Percentiles rank a stretch among this genome's conserved stretches.
Evolutionary conservation across 2,113 vertebrate species (phyloP).

Genomic region (Poicephalus meyeri): DNA sequence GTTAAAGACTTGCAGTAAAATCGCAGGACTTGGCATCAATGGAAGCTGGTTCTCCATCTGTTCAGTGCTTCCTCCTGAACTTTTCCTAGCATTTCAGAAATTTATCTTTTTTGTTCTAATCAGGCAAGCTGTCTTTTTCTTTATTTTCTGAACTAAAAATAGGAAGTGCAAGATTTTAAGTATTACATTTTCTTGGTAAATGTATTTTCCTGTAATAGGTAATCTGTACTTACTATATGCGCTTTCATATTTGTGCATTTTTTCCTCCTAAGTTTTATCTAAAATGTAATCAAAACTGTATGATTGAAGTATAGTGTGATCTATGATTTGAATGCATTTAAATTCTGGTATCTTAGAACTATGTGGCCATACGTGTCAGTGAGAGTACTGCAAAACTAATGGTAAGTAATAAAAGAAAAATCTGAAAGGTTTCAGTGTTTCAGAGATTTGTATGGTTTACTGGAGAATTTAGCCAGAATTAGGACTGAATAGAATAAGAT

Average conservation of each 20-base stretch:
- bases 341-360: background rate
- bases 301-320: background rate
- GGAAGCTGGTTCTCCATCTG: slow-evolving; percentile 61
- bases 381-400: background rate
- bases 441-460: background rate
- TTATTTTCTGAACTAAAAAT: slow-evolving; percentile 26
- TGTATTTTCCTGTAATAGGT: background rate
- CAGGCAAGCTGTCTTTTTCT: slow-evolving; percentile 44
- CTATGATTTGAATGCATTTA: background rate
- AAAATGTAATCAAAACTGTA: background rate
- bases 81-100: slow-evolving; percentile 46
- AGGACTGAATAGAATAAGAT: background rate
- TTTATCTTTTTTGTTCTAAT: slow-evolving; percentile 27
- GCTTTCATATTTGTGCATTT: background rate
- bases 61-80: slow-evolving; percentile 53
- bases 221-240: background rate
- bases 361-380: background rate
- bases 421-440: background rate
- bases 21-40: slow-evolving; percentile 32
- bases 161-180: slow-evolving; percentile 8
- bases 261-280: background rate
- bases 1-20: slow-evolving; percentile 34
- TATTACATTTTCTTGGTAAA: slow-evolving; percentile 24
- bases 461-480: background rate
- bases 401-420: background rate